These are phyloP conservation scores for Dipus sagitta DNA, from an alignment of 2,797 vertebrate genomes.

Conservation along the genomic window DNA sequence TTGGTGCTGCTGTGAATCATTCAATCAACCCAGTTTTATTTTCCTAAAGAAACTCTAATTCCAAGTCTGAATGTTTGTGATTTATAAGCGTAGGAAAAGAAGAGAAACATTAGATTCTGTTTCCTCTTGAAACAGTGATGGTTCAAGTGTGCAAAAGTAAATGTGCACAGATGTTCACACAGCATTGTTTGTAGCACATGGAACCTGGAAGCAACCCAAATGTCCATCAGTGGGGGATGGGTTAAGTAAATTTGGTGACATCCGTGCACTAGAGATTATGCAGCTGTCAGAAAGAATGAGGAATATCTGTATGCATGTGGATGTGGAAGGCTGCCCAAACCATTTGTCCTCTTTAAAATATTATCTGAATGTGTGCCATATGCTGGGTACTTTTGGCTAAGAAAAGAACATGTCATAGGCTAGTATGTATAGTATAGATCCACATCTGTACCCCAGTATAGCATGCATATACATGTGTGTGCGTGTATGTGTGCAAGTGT, in stretches of 20 bases:
- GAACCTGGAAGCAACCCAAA: neutral
- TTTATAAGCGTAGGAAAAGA: conserved; percentile 61
- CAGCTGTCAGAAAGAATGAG: conserved; percentile 1
- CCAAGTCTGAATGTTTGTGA: conserved; percentile 58
- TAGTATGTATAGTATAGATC: accelerated
- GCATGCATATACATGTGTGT: neutral
- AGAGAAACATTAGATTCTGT: neutral
- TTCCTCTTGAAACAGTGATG: neutral
- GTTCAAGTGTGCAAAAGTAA: neutral
- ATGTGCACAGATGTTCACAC: neutral
- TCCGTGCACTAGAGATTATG: neutral
- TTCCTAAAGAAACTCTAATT: conserved; percentile 72
- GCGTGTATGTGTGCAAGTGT: neutral
- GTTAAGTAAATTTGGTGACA: neutral
- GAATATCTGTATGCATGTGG: accelerated
- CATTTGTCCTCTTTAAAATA: neutral
- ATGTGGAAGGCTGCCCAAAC: neutral
- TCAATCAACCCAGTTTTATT: conserved; percentile 11
- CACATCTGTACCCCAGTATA: neutral
- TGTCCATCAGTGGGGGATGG: neutral
- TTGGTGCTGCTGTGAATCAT: conserved; percentile 72
- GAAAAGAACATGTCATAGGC: no score
- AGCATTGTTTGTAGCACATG: neutral
- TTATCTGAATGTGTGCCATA: neutral
- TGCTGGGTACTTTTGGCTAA: neutral